Percentiles rank a stretch among this genome's conserved stretches.
These are phyloP conservation scores for Psilopogon haemacephalus DNA, from an alignment of 2,113 vertebrate genomes.

Conservation along the genomic window DNA sequence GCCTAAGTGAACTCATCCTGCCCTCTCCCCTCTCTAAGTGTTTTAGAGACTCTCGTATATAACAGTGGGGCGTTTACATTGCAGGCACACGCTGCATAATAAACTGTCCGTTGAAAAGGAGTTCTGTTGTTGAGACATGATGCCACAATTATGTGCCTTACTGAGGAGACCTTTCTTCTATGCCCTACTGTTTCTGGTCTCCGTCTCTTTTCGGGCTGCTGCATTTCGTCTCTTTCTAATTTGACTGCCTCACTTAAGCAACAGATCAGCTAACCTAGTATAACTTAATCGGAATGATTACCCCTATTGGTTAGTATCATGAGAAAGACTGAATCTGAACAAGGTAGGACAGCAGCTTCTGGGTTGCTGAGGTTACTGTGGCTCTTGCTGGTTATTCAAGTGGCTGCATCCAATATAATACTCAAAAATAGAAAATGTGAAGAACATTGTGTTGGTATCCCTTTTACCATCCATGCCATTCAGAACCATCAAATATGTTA, in stretches of 20 bases:
- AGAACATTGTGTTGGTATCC: not conserved
- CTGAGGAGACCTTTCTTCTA: not conserved
- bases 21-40: not conserved
- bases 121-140: not conserved
- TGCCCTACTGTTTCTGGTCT: not conserved
- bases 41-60: not conserved
- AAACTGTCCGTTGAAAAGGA: not conserved
- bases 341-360: not conserved
- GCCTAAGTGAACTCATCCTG: not conserved
- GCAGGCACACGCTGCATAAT: not conserved
- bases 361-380: not conserved
- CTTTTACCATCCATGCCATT: not conserved
- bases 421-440: not conserved
- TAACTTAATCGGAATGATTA: not conserved
- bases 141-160: not conserved
- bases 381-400: not conserved
- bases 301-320: not conserved
- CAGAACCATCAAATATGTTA: not conserved
- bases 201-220: not conserved
- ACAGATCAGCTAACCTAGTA: not conserved
- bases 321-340: not conserved
- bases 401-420: not conserved
- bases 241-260: not conserved
- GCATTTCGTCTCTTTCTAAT: not conserved
- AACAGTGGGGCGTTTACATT: not conserved